A percentile compares a stretch with the other conserved stretches of the same genome.
These are phyloP conservation scores for Clarias platycephalus DNA, from an alignment of 2,797 vertebrate genomes.

Conservation along the genomic window DNA sequence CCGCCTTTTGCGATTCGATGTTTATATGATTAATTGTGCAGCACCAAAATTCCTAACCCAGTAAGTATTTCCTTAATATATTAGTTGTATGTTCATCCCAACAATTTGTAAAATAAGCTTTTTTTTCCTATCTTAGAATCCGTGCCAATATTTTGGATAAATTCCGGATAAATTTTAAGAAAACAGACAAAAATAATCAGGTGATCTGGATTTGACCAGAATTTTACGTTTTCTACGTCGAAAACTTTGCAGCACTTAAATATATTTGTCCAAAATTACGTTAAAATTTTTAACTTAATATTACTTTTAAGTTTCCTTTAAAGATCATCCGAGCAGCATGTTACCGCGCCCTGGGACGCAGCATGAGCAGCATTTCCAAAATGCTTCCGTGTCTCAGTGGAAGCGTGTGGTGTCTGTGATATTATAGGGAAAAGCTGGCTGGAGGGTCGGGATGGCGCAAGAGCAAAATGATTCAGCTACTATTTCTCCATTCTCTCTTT, in stretches of 20 bases:
- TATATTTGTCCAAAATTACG: neutral
- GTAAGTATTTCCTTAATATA: neutral
- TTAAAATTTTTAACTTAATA: neutral
- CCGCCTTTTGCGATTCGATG: too few species aligned
- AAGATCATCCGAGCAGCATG: neutral
- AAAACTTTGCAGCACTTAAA: neutral
- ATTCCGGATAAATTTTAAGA: neutral
- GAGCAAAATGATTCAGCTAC: neutral
- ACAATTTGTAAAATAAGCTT: neutral
- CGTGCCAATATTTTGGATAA: neutral
- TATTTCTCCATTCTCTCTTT: neutral
- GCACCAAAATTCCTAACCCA: neutral
- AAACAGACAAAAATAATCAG: neutral
- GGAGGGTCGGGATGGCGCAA: neutral
- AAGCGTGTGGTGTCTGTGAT: neutral
- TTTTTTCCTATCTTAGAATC: neutral
- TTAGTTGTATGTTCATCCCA: neutral
- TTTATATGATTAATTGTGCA: too few species aligned
- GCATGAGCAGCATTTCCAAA: neutral
- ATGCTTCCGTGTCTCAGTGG: too few species aligned
- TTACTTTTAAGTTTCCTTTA: neutral
- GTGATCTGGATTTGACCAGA: neutral
- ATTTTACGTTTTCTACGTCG: neutral
- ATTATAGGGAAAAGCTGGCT: neutral
- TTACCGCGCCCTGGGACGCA: neutral